Conservation (phyloP, 2,797 vertebrate species). For the Masticophis lateralis region DNA sequence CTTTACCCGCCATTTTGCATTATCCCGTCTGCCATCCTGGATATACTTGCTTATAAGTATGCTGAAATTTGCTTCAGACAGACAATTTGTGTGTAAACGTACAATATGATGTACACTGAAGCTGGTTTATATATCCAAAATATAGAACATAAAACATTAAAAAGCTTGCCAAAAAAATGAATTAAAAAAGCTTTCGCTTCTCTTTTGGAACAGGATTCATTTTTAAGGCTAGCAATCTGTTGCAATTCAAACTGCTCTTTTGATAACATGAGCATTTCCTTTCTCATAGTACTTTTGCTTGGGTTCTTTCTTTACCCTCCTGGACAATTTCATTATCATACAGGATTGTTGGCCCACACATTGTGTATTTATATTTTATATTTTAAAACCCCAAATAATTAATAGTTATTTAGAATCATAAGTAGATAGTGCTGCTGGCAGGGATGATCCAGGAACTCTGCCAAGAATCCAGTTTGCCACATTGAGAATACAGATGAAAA, state of each 20-base stretch:
- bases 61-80: background rate
- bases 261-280: background rate
- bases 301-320: background rate
- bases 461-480: background rate
- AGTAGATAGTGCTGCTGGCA: constrained; percentile 3
- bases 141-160: background rate
- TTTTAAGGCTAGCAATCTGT: background rate
- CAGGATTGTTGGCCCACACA: background rate
- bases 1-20: background rate
- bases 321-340: background rate
- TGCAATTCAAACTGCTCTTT: background rate
- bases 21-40: background rate
- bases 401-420: constrained; percentile 8
- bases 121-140: background rate
- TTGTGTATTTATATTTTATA: background rate
- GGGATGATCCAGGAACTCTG: constrained; percentile 1
- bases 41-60: background rate
- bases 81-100: background rate
- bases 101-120: background rate
- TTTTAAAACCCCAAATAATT: constrained; percentile 10
- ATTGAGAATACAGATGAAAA: background rate
- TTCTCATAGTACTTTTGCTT: background rate
- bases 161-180: background rate
- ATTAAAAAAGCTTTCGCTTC: background rate
- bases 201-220: background rate